Evolutionary conservation across 2,113 vertebrate genomes (phyloP), one percentile per base, ranked within the genome.

Genomic region (Rhagologus leucostigma): DNA sequence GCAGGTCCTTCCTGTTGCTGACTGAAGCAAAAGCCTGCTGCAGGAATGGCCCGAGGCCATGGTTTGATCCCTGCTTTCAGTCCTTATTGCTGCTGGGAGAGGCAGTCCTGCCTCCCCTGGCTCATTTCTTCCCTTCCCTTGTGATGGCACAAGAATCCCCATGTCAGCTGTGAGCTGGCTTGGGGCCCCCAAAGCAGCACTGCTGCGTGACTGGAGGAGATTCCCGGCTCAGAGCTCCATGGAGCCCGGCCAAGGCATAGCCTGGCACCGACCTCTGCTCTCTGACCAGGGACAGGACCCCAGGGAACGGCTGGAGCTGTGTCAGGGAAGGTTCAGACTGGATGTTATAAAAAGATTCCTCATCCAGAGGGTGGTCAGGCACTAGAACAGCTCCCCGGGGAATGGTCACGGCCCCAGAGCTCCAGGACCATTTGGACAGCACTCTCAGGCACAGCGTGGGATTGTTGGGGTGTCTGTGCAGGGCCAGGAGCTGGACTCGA

Each of bases 221-320:
- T 53, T 47, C 29, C n/a, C 1, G 0, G 7, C 67, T 44, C 63
- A 63, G 42, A 71, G 7, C n/a, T 33, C 37, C 63, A 2, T 0
- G 2, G 39, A 46, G 49, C 67, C 2, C 0, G 0, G 11, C 55
- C 87, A 59, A 3, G 52, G 46, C 84, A 23, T 5, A 27, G 73
- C 63, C 47, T 80, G 76, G 68, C 67, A 65, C 32, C 0, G 8
- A 50, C 50, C 68, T 33, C 52, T 81, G 52, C 37, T 16, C 76
- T 42, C 27, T 74, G 60, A 37, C 8, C 68, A 29, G 52, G 76
- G 52, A 19, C 52, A 74, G 68, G 7, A 39, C 37, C 76, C 37
- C 59, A 33, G 50, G 50, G 59, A 57, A 10, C 0, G 0, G 50
- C 52, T 29, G 68, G 32, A 44, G 37, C 35, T 52, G 77, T 57